Conservation (phyloP, 1,140 invertebrate species). For the Glomeris maerens region DNA sequence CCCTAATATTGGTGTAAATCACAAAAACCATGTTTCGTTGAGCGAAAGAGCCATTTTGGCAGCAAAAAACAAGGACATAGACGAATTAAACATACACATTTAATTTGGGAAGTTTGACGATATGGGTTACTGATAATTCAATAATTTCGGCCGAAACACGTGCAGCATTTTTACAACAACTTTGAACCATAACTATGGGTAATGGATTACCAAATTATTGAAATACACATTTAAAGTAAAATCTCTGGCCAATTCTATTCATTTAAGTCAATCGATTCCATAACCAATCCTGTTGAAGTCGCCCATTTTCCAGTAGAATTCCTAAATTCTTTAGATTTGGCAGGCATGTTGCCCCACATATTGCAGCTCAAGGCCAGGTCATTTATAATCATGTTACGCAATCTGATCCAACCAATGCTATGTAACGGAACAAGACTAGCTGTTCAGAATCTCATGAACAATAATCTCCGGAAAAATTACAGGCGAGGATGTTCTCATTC, state of each 20-base stretch:
- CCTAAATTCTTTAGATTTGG: conserved; percentile 21
- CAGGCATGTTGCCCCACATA: no score
- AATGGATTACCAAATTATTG: conserved; percentile 26
- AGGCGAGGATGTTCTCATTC: conserved; percentile 32
- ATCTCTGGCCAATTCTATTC: no score
- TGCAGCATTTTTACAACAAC: conserved; percentile 19
- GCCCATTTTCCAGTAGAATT: conserved; percentile 23
- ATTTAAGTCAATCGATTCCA: no score
- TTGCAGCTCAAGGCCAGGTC: conserved; percentile 21
- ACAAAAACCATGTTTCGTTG: conserved; percentile 27
- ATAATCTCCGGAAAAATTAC: conserved; percentile 30
- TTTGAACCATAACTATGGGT: conserved; percentile 28
- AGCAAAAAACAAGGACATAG: conserved; percentile 29
- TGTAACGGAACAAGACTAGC: conserved; percentile 23
- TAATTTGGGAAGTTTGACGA: no score
- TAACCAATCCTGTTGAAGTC: conserved; percentile 14
- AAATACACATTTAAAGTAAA: no score
- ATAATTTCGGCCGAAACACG: no score
- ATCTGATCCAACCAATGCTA: conserved; percentile 25
- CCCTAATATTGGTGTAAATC: conserved; percentile 27
- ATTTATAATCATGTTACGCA: conserved; percentile 32
- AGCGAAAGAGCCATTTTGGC: conserved; percentile 16
- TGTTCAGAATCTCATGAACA: no score
- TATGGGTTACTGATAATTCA: no score
- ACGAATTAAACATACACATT: no score